These are phyloP conservation scores for Balearica regulorum DNA, from an alignment of 2,797 vertebrate genomes.

Conservation along the genomic window DNA sequence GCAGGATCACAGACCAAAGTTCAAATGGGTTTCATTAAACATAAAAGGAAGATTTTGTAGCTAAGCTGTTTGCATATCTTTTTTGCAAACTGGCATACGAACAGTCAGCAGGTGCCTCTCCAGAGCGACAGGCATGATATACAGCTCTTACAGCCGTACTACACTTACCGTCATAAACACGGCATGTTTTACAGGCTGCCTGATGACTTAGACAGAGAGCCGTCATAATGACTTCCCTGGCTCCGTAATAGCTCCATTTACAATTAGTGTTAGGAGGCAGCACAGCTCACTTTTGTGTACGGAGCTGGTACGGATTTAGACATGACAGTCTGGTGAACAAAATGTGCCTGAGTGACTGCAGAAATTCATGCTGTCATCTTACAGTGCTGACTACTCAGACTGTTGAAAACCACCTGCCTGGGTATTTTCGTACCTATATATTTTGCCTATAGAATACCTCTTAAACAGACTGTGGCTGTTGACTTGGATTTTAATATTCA, in stretches of 20 bases:
- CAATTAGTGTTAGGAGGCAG: not conserved
- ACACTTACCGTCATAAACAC: slow-evolving; percentile 49
- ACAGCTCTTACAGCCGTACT: slow-evolving; percentile 48
- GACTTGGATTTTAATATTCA: not conserved
- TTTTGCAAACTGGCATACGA: slow-evolving; percentile 60
- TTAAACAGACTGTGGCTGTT: not conserved
- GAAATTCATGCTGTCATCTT: not conserved
- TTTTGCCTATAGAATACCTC: not conserved
- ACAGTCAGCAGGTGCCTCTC: slow-evolving; percentile 67
- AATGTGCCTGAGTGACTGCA: not conserved
- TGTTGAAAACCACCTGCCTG: not conserved
- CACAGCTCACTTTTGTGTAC: not conserved
- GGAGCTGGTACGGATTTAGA: not conserved
- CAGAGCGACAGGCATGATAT: slow-evolving; percentile 52
- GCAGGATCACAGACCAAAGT: slow-evolving; percentile 1
- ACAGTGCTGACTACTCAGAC: not conserved
- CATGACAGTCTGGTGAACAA: not conserved
- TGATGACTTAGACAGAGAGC: slow-evolving; percentile 55
- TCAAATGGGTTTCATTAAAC: slow-evolving; percentile 21
- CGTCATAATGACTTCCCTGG: not conserved
- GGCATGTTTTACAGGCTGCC: slow-evolving; percentile 55
- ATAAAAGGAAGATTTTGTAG: slow-evolving; percentile 44
- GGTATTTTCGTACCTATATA: not conserved
- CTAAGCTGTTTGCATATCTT: slow-evolving; percentile 45
- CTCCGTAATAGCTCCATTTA: not conserved